phyloP scores from a whole-genome alignment of 2,797 vertebrate genomes.

The Crotalus adamanteus region DNA sequence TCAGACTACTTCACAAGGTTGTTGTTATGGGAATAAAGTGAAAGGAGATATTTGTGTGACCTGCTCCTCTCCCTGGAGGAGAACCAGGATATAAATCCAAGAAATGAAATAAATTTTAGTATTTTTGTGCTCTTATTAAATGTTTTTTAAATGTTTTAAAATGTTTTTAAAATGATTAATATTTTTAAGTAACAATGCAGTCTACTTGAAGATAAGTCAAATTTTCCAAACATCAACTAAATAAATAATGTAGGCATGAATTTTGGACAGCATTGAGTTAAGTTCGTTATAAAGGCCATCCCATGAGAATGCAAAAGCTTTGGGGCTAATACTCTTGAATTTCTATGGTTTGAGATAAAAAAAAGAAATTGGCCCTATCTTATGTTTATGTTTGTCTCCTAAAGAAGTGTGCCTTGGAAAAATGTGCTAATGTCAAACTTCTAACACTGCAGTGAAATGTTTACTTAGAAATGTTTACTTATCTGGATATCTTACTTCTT shows the following conservation, averaged over 20 bases:
- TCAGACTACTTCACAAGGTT: not conserved
- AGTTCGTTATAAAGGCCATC: conserved; percentile 11
- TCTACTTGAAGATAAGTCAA: not conserved
- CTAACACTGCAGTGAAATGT: conserved; percentile 50
- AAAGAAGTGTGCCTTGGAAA: conserved; percentile 40
- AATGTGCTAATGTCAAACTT: conserved; percentile 46
- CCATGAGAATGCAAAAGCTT: conserved; percentile 35
- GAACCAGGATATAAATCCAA: not conserved
- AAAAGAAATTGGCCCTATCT: conserved; percentile 37
- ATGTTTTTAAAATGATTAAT: not conserved
- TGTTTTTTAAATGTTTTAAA: not conserved
- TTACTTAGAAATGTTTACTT: conserved; percentile 48
- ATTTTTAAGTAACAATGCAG: not conserved
- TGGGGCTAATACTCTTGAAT: conserved; percentile 27
- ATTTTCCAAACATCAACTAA: not conserved
- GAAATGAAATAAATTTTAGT: not conserved
- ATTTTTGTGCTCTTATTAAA: not conserved
- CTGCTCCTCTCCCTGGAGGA: not conserved
- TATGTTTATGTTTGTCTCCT: conserved; percentile 12
- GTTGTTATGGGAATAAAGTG: not conserved
- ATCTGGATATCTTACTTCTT: conserved; percentile 40
- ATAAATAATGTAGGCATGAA: not conserved
- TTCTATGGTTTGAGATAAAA: conserved; percentile 47
- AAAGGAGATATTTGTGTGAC: not conserved
- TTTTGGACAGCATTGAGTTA: not conserved